Conservation (phyloP, 1,140 invertebrate genomes). For the Neodiprion pinetum region DNA sequence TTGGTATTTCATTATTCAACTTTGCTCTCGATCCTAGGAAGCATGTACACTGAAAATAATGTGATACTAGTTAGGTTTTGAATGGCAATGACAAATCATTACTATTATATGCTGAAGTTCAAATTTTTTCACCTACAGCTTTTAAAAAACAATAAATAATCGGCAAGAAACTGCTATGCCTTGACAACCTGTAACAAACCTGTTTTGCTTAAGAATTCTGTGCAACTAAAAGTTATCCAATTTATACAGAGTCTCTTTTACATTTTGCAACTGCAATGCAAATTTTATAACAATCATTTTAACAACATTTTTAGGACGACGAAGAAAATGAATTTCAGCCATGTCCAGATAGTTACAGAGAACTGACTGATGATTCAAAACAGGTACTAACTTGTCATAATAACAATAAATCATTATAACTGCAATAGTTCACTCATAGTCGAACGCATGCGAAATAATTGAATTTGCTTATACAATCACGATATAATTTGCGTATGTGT, state of each 20-base stretch:
- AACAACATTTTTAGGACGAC: constrained; percentile 38
- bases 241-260: too few species aligned
- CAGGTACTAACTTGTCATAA: constrained; percentile 54
- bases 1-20: constrained; percentile 38
- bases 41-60: constrained; percentile 28
- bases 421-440: not conserved
- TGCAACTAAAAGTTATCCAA: too few species aligned
- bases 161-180: too few species aligned
- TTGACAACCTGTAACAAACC: too few species aligned
- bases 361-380: constrained; percentile 57
- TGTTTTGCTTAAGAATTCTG: too few species aligned
- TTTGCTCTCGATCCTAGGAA: constrained; percentile 24
- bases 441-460: not conserved
- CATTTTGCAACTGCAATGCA: too few species aligned
- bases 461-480: too few species aligned
- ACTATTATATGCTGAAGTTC: too few species aligned
- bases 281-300: constrained; percentile 30
- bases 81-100: too few species aligned
- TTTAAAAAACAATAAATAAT: too few species aligned
- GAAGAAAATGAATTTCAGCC: constrained; percentile 57
- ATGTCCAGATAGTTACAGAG: constrained; percentile 61
- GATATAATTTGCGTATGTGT: not conserved
- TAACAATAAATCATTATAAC: constrained; percentile 1
- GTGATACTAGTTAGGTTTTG: too few species aligned
- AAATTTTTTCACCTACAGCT: too few species aligned